A percentile compares a stretch with the other conserved stretches of the same genome.
Evolutionary conservation across 2,113 vertebrate species (phyloP).

Genomic region (Salminus brasiliensis): DNA sequence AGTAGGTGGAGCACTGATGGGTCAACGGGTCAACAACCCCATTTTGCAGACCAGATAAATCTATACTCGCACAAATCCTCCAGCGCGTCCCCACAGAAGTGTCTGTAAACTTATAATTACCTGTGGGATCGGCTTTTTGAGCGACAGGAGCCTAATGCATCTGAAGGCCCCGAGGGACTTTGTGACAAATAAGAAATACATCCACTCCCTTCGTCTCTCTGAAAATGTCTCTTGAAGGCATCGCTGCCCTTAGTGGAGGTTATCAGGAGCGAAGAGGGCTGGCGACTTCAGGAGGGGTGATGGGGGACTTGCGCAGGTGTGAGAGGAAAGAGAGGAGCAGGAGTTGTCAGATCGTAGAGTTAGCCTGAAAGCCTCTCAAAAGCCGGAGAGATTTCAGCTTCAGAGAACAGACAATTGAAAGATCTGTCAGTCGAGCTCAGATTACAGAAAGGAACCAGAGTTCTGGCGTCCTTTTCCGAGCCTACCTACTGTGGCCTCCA

Average conservation of each 20-base stretch:
- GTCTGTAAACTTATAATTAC: background rate
- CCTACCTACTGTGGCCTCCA: background rate
- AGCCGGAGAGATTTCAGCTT: constrained; percentile 13
- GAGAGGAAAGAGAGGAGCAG: background rate
- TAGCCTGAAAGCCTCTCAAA: constrained; percentile 8
- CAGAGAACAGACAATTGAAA: background rate
- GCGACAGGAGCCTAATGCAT: background rate
- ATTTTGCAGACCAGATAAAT: background rate
- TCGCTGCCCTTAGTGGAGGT: constrained; percentile 2
- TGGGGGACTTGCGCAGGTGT: constrained; percentile 15
- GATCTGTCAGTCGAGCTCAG: constrained; percentile 7
- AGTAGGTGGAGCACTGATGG: background rate
- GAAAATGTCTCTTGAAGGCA: constrained; percentile 6
- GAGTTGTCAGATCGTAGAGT: constrained; percentile 18
- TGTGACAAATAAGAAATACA: background rate
- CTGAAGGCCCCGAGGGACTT: background rate
- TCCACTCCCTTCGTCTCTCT: constrained; percentile 6
- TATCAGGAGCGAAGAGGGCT: background rate
- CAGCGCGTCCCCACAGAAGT: background rate
- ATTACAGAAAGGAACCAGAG: background rate
- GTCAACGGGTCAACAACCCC: background rate
- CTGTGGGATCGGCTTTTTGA: background rate
- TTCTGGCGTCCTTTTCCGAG: background rate
- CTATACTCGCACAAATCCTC: background rate
- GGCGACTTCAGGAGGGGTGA: background rate